Evolutionary conservation across 2,113 vertebrate genomes (phyloP), one percentile per base, ranked within the genome.

Genomic region (Amphiprion ocellaris): DNA sequence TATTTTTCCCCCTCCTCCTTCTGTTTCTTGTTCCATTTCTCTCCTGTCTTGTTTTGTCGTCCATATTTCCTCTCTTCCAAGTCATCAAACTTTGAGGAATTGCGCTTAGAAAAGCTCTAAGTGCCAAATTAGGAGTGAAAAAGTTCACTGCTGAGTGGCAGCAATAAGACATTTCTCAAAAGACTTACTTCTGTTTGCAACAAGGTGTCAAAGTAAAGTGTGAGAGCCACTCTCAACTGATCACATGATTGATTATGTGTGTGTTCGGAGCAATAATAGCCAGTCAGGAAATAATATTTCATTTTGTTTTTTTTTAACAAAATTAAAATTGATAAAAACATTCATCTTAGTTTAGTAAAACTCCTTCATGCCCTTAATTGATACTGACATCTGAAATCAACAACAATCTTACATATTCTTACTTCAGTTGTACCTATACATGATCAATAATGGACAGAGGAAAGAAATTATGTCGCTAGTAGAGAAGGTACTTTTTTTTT

Each of bases 11-110:
- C 8, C 10, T 52, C 19, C 49, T 52, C 19, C 63, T 66, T 81
- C 46, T 81, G 67, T 26, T 58, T 63, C 58, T 76, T 37, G 28
- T 67, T 78, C 24, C 30, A 50, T 55, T 69, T 58, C 64, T 71
- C 63, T 59, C 60, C 74, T 54, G 16, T 63, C 55, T 70, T 71
- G 44, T 70, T 68, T 74, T 70, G 15, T 33, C 62, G 15, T 17
- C 49, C 59, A 66, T 24, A 19, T 70, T 71, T 37, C 74, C 37
- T 68, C 69, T 73, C 23, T 28, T 21, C 16, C 21, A 62, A 23
- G 44, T 80, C 3, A 26, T 69, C 52, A 78, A 70, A 69, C 11
- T 4, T 47, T 0, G 44, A 58, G 24, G 23, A 65, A n/a, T 14
- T 30, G 5, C 7, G 7, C 33, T 30, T 55, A 19, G n/a, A 64